Conservation (phyloP, 2,797 vertebrate genomes). For the Morus bassanus region DNA sequence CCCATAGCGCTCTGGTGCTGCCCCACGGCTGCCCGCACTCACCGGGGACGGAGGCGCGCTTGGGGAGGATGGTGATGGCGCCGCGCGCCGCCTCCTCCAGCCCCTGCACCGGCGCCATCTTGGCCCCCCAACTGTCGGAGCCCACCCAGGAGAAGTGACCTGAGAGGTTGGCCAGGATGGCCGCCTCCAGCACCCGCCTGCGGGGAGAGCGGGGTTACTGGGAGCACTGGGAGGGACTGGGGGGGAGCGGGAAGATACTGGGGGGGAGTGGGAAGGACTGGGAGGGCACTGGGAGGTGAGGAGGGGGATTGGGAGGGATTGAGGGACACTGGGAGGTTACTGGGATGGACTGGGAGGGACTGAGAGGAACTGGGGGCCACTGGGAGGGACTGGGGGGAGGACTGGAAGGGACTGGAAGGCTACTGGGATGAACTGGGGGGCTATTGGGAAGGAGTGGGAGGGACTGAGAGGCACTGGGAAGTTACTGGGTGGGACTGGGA, state of each 20-base stretch:
- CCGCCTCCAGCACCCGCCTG: slow-evolving; percentile 87
- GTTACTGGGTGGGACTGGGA: neutral
- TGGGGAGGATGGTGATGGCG: neutral
- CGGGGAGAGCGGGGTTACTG: neutral
- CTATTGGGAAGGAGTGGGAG: neutral
- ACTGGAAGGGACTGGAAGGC: neutral
- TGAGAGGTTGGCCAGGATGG: slow-evolving; percentile 66
- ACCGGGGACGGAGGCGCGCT: neutral
- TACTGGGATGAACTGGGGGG: neutral
- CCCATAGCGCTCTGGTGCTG: too few species aligned
- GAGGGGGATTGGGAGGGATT: neutral
- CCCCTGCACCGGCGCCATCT: neutral
- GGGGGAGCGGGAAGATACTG: too few species aligned
- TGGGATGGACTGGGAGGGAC: neutral
- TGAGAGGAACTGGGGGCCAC: neutral
- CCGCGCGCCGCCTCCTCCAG: neutral
- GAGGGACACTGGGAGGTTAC: neutral
- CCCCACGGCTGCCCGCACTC: neutral
- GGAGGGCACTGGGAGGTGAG: too few species aligned
- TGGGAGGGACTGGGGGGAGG: neutral
- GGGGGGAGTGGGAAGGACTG: too few species aligned
- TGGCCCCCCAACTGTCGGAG: neutral
- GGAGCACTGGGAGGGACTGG: too few species aligned
- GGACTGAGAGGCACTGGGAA: neutral
- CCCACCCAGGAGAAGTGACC: neutral